Base-by-base conservation (phyloP, 1,140 invertebrate genomes). In the Microplitis mediator region DNA sequence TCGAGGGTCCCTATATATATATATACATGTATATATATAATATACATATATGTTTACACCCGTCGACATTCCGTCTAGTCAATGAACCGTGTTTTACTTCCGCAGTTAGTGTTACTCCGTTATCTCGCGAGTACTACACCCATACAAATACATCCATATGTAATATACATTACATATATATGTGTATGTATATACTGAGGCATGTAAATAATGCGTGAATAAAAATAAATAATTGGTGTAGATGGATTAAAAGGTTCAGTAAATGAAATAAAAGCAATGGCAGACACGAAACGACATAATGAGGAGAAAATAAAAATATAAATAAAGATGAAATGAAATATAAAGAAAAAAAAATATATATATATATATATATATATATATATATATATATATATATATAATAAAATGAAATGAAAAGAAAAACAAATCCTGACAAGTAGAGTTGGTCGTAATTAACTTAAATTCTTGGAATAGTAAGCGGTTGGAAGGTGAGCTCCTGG, bases 41-140 rank as follows among this genome's bases (percentile, higher is more conserved):
- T 23, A 23, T 23, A 23, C 23, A 23, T 23, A 23, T 23, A 23
- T 23, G 23, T 23, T 1, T 23, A 23, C 23, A 23, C 23, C 23
- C 39, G 39, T 67, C 65, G 70, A 69, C 74, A 75, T 75, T 75
- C 74, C 69, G 39, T 54, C 71, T 75, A 75, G 74, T 72, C 74
- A 75, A 75, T 75, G 74, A 75, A 75, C 74, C 68, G 50, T 70
- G 64, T 69, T 60, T 65, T 58, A 51, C 62, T 62, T 69, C 35
- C 58, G 35, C 56, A 67, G 52, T 58, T 64, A 32, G 23, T 13
- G 14, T 65, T 39, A 62, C 60, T n/a, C 60, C 60, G 60, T 62
- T 62, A 62, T 62, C 35, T 62, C 60, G 32, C 56, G 56, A 58
- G 14, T 58, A 58, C 4, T 16, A 16, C 56, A 31, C 14, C 16